Base-by-base conservation (phyloP, 2,113 vertebrate genomes). In the Ardeotis arabs region DNA sequence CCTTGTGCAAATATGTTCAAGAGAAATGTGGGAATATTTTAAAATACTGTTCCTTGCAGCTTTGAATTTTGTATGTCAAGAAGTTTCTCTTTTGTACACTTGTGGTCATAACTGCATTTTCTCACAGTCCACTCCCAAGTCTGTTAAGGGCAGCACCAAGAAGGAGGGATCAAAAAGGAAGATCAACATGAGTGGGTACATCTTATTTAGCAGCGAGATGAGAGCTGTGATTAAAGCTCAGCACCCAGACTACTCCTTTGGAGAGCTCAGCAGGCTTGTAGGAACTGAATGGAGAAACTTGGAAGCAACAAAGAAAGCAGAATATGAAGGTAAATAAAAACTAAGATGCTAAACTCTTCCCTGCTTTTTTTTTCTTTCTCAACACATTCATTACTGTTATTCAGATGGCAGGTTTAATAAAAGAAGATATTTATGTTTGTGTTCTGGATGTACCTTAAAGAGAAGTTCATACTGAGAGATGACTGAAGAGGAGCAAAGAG, bases 121-220 rank as follows among this genome's bases (percentile, higher is more conserved):
- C 67, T 92, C 97, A 77, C 97, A 99, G 99, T 99, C 99, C 56
- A 99, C 99, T 70, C 99, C 99, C 39, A 99, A 99, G 97, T 99
- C 99, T 96, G 98, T 98, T 87, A 99, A 99, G 97, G 99, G 99
- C 96, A 98, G 98, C 90, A 98, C 98, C 89, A 99, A 99, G 98
- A 99, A 99, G 94, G 99, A 99, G 96, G 98, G 99, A 58, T 99
- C 99, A 25, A 99, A 99, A 97, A 98, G 99, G 93, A 99, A 99
- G 98, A 99, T 99, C 98, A 99, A 99, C 98, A 99, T 99, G 99
- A 99, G 99, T 49, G 99, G 99, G 84, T 99, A 99, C 98, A 99
- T 99, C 97, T 98, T 99, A 94, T 99, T 99, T 97, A 99, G 99
- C 98, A 99, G 99, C 60, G 99, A 99, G 97, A 99, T 99, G 99